A percentile compares a stretch with the other conserved stretches of the same genome.
Conservation (phyloP, 37 sponge, comb jelly and placozoan species). For the Cliona cf. orientalis region DNA sequence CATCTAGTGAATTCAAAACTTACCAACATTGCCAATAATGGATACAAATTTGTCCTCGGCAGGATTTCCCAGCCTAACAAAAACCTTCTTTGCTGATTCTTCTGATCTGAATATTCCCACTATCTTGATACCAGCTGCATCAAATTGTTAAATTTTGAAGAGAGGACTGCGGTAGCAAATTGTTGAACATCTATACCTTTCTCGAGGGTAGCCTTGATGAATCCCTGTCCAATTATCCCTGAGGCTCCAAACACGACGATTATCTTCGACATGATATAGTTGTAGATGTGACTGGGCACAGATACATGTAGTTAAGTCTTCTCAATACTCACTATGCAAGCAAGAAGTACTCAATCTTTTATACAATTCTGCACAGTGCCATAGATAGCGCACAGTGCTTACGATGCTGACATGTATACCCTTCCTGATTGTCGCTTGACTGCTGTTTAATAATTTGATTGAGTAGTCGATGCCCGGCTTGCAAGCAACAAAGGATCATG, state of each 20-base stretch:
- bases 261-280: not conserved
- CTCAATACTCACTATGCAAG: not conserved
- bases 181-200: not conserved
- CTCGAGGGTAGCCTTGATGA: slow-evolving; percentile 3
- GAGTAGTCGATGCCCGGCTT: no score
- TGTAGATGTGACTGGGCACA: no score
- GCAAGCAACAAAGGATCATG: no score
- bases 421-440: no score
- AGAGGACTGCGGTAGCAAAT: not conserved
- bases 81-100: not conserved
- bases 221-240: slow-evolving; percentile 18
- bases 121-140: not conserved
- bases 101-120: not conserved
- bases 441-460: no score
- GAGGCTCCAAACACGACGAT: slow-evolving; percentile 32
- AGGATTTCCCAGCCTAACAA: not conserved
- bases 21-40: not conserved
- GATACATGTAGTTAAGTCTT: no score
- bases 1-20: not conserved
- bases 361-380: not conserved
- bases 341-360: not conserved
- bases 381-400: not conserved
- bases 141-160: no score
- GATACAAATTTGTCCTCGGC: not conserved
- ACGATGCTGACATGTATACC: no score